Base-by-base conservation (phyloP, 1,140 invertebrate genomes). In the Aplysia californica region DNA sequence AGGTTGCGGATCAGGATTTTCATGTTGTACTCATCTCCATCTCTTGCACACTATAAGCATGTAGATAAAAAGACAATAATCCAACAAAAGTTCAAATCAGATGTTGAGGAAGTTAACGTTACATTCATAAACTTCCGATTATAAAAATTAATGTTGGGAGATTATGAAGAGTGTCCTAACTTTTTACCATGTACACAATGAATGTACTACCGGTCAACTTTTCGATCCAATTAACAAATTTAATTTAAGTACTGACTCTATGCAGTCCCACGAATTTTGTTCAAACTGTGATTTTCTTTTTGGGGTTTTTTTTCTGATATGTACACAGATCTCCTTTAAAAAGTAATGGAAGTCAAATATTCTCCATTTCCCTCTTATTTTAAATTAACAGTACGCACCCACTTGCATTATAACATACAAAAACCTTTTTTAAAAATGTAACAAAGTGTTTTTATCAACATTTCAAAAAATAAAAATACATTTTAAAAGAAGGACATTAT, bases 1-100 rank as follows among this genome's bases (percentile, higher is more conserved):
- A 87, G 36, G 68, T 83, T 78, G 1, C 77, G 70, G 1, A 88
- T 56, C 5, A 87, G 75, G 26, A 78, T 77, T 58, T 80, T 80
- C 75, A 84, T 77, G 41, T 80, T 85, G 55, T 80, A 74, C 29
- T 80, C 80, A 76, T 88, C 81, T 0, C 87, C 87, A 81, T 86
- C 85, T 79, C 87, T 74, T 23, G 87, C 85, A 83, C 84, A 86
- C 85, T 86, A n/a, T n/a, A n/a, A n/a, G n/a, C n/a, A n/a, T n/a
- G n/a, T n/a, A n/a, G 71, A 23, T 78, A 78, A 56, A 18, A 58
- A 31, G 18, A 71, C 3, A 66, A 10, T 18, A 10, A 26, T 61
- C 15, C 15, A 61, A 61, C 26, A 10, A 18, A 10, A 61, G 18
- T 21, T 6, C 26, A 26, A 10, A 10, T 21, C 6, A 18, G 58